Percentiles rank a stretch among this genome's conserved stretches.
Conservation (phyloP, 2,113 vertebrate genomes). For the Calidris pugnax region DNA sequence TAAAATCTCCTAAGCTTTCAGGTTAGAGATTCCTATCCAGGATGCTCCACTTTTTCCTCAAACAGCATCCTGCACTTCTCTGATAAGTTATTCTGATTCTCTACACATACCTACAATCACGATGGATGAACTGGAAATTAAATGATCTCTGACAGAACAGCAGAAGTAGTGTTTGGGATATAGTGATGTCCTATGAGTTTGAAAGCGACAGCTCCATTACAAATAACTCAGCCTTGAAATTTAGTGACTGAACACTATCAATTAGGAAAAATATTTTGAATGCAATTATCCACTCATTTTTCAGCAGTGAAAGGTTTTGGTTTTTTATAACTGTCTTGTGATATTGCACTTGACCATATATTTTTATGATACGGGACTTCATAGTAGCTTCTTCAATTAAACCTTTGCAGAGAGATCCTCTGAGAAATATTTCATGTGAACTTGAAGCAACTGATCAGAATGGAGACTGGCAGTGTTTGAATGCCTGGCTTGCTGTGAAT, state of each 20-base stretch:
- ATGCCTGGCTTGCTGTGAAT: not conserved
- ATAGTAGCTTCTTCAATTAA: not conserved
- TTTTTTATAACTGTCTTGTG: not conserved
- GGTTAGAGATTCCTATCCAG: not conserved
- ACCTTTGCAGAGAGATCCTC: not conserved
- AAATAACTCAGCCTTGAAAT: not conserved
- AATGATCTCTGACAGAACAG: not conserved
- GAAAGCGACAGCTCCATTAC: not conserved
- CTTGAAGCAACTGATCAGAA: not conserved
- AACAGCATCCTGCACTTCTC: not conserved
- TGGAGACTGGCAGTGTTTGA: not conserved
- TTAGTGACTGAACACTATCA: not conserved
- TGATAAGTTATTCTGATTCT: not conserved
- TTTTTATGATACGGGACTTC: not conserved
- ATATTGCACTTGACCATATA: not conserved
- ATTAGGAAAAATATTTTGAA: not conserved
- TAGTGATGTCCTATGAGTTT: not conserved
- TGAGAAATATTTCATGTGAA: not conserved
- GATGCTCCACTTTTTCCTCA: not conserved
- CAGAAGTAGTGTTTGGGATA: not conserved
- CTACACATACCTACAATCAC: not conserved
- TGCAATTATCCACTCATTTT: not conserved
- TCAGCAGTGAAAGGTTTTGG: not conserved
- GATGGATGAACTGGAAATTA: not conserved
- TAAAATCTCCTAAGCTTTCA: not conserved